These are phyloP conservation scores for Avahi laniger DNA, from an alignment of 2,797 vertebrate genomes.

Conservation along the genomic window DNA sequence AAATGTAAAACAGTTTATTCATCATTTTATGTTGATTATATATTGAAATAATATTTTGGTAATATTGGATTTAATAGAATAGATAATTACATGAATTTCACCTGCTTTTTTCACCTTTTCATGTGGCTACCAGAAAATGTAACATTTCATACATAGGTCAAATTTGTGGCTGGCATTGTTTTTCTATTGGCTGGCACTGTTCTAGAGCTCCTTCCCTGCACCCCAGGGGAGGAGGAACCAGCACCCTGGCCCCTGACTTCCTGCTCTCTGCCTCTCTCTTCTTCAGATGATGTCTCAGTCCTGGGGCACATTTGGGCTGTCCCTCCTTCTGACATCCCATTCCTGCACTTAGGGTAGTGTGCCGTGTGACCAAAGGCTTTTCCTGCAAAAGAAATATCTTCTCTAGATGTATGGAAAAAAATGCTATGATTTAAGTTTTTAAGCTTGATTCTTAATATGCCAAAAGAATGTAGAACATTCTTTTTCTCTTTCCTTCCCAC, in stretches of 20 bases:
- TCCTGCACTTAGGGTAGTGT: background rate
- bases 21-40: background rate
- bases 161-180: rapidly evolving
- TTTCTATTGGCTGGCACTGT: background rate
- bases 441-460: background rate
- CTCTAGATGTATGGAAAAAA: background rate
- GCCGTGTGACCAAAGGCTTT: background rate
- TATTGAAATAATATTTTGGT: background rate
- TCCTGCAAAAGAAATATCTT: background rate
- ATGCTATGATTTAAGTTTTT: background rate
- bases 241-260: background rate
- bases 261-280: too few species aligned
- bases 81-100: background rate
- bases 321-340: background rate
- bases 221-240: background rate
- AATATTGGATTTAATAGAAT: background rate
- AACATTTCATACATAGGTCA: background rate
- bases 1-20: background rate
- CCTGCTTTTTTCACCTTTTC: background rate
- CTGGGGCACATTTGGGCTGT: background rate
- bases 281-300: background rate
- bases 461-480: background rate
- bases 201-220: background rate
- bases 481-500: background rate
- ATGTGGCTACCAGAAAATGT: background rate